Evolutionary conservation across 2,797 vertebrate genomes (phyloP).

Genomic region (Choloepus didactylus): DNA sequence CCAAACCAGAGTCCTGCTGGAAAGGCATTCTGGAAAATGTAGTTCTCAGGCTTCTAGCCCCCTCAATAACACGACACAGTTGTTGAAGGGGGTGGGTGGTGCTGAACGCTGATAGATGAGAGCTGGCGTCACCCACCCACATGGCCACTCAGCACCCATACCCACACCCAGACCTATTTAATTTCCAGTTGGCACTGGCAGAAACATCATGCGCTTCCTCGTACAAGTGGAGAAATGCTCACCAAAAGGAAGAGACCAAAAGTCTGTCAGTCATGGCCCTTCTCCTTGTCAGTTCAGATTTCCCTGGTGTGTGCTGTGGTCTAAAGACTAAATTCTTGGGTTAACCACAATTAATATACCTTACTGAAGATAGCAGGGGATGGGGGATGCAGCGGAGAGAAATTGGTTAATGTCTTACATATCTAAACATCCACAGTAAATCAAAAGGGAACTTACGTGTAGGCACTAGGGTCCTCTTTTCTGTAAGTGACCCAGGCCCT

Average conservation of each 20-base stretch:
- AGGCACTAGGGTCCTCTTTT: not conserved
- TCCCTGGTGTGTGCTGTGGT: not conserved
- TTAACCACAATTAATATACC: not conserved
- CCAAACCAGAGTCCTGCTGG: not conserved
- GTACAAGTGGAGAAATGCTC: not conserved
- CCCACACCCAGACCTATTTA: not conserved
- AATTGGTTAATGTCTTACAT: too few relatives aligned
- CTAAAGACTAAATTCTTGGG: too few relatives aligned
- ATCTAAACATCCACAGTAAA: not conserved
- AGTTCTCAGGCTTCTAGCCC: too few relatives aligned
- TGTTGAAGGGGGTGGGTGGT: too few relatives aligned
- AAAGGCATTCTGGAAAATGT: not conserved
- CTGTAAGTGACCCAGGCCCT: not conserved
- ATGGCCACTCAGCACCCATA: not conserved
- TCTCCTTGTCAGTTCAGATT: not conserved
- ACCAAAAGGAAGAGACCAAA: not conserved
- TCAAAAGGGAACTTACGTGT: not conserved
- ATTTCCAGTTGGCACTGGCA: not conserved
- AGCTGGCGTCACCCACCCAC: not conserved
- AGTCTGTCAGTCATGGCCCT: not conserved
- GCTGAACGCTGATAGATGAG: too few relatives aligned
- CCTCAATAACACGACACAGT: not conserved
- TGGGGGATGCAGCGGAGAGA: not conserved
- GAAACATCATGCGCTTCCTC: not conserved
- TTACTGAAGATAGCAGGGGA: rapidly evolving